Base-by-base conservation (phyloP, 2,888 invertebrate species). In the Hirtodrosophila confusa region DNA sequence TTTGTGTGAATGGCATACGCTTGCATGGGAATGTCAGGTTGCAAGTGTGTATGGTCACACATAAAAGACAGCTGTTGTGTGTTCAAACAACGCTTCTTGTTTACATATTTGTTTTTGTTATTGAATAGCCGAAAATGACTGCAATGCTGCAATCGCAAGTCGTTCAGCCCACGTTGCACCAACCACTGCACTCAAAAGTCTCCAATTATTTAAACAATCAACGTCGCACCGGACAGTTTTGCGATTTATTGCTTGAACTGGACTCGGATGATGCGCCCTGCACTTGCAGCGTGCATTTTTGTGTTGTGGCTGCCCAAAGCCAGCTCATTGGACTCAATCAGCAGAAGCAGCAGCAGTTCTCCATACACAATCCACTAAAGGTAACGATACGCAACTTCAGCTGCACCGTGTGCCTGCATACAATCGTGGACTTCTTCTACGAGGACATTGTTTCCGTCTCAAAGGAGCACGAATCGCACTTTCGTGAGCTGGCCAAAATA, bases 241-340 rank as follows among this genome's bases (percentile, higher is more conserved):
- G 91, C 62, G 91, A 91, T 65, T 57, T 91, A 10, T 75, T 88
- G 50, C 71, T 84, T 6, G 85, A 84, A 49, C 37, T 84, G 17
- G 84, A 84, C 23, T 73, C 87, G 0, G 87, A 88, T 33, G 87
- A 84, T 47, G 57, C 55, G 3, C 39, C 77, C 4, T 77, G 73
- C 51, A 72, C 78, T 10, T 74, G 67, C 39, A 90, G 86, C 3
- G 84, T 78, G 0, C 91, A 91, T 44, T 91, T 90, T 40, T 91
- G 91, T 61, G 90, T 91, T 6, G 80, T 91, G 11, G 91, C 90
- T 2, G 90, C 91, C 0, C 91, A 91, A 64, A 91, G 91, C 54
- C 85, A 88, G 47, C 86, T 90, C 33, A 90, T 91, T 61, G 88
- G 89, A 1, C 60, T 69, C 10, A 86, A 73, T 12, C 75, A 89